A percentile compares a stretch with the other conserved stretches of the same genome.
Evolutionary conservation across 1,140 invertebrate species (phyloP).

Genomic region (Drosophila triauraria): DNA sequence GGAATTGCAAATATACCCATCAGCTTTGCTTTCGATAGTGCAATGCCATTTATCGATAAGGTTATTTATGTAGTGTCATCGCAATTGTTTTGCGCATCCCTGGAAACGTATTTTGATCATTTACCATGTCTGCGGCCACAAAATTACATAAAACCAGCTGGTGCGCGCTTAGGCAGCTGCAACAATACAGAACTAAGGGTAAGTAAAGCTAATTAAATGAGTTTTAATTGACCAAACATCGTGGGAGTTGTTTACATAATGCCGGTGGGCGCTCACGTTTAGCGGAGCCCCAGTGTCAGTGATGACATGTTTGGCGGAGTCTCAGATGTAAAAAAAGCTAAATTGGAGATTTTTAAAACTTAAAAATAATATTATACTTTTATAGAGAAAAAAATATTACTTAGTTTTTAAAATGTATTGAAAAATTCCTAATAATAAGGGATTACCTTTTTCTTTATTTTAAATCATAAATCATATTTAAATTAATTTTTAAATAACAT

Average conservation of each 20-base stretch:
- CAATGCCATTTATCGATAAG: neutral
- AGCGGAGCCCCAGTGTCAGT: neutral
- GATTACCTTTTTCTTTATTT: neutral
- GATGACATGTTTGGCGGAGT: slow-evolving; percentile 5
- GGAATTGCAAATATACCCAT: neutral
- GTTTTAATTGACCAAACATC: slow-evolving; percentile 20
- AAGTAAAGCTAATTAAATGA: neutral
- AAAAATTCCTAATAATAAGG: too few relatives aligned
- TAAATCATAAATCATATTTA: too few relatives aligned
- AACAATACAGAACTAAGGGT: slow-evolving; percentile 59
- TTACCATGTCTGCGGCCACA: slow-evolving; percentile 58
- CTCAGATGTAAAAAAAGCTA: slow-evolving; percentile 5
- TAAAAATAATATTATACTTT: too few relatives aligned
- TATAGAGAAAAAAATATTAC: too few relatives aligned
- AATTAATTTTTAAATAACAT: neutral
- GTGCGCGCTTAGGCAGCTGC: slow-evolving; percentile 47
- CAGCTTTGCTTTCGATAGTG: neutral
- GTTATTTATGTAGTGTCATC: neutral
- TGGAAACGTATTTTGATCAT: slow-evolving; percentile 34
- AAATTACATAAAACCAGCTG: slow-evolving; percentile 68
- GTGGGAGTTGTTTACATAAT: slow-evolving; percentile 55
- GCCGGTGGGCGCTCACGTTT: slow-evolving; percentile 10
- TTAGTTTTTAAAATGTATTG: too few relatives aligned
- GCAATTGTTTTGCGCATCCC: neutral
- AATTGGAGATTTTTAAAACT: neutral